Evolutionary conservation across 2,888 invertebrate genomes (phyloP), one percentile per base, ranked within the genome.

Genomic region (Globia sparganii): DNA sequence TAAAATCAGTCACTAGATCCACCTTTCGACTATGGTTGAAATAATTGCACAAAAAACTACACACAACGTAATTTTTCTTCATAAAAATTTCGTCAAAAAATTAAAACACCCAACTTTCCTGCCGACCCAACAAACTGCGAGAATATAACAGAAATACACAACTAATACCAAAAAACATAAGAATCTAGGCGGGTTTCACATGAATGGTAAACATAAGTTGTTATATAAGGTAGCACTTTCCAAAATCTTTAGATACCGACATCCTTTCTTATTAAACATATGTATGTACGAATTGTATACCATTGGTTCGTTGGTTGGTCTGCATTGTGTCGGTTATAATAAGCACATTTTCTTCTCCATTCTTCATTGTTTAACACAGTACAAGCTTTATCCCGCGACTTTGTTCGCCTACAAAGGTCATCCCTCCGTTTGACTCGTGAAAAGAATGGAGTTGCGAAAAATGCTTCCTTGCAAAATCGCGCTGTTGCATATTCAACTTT

Each of bases 201-300:
- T 77, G 75, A 78, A 80, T 70, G 77, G 62, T 74, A 83, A 86
- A 78, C 86, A 82, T 75, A 76, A 49, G 13, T 3, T 4, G 18
- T 86, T 86, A 66, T 53, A 76, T 85, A 86, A 86, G 61, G 0
- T 43, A 9, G 4, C n/a, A 81, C 86, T 86, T 86, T 86, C 86
- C 77, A 85, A 87, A 77, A 72, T 72, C 72, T 69, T 64, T 62
- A 59, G 40, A 73, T 37, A 71, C 59, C 37, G 43, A 72, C 66
- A 59, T 83, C 85, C 85, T 87, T 87, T 85, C 87, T 46, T 69
- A 80, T 78, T 64, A 53, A 64, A 43, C 43, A 15, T 37, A 37
- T 37, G n/a, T 43, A 70, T 71, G 49, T 59, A 59, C 28, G 68
- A 76, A 66, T 69, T 66, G 69, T 82, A 66, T 80, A 80, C 73